Evolutionary conservation across 1,140 invertebrate genomes (phyloP).

Genomic region (Lordiphosa collinella): DNA sequence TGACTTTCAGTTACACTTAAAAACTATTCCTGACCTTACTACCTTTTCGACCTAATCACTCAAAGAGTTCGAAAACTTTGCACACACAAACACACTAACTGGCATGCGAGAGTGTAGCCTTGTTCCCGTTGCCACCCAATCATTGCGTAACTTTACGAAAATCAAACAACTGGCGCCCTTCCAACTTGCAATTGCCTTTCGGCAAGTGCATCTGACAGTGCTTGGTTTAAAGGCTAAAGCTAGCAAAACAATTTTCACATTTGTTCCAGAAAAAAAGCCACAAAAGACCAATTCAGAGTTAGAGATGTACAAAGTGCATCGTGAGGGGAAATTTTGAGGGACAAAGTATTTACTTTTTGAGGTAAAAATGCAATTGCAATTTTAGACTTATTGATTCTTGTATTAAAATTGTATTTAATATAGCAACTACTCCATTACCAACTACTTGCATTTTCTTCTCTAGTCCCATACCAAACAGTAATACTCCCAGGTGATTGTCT

Average conservation of each 20-base stretch:
- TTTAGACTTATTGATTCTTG: no score
- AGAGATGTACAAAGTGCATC: constrained; percentile 3
- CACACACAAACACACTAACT: background rate
- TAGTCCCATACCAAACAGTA: no score
- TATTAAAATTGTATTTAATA: no score
- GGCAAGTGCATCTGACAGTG: constrained; percentile 64
- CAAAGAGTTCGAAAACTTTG: constrained; percentile 51
- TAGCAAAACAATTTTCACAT: constrained; percentile 65
- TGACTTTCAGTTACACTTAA: no score
- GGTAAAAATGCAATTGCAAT: no score
- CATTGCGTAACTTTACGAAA: constrained; percentile 51
- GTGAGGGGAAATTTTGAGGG: background rate
- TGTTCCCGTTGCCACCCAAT: constrained; percentile 25
- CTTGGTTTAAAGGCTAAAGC: constrained; percentile 41
- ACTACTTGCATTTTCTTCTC: no score
- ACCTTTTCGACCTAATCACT: constrained; percentile 56
- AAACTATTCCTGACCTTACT: background rate
- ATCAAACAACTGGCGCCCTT: constrained; percentile 50
- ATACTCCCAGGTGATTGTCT: no score
- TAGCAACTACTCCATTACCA: no score
- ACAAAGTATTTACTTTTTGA: no score
- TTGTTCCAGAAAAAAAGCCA: constrained; percentile 11
- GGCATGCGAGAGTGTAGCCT: constrained; percentile 49
- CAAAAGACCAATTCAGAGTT: background rate
- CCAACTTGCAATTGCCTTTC: constrained; percentile 34